Evolutionary conservation across 2,113 vertebrate genomes (phyloP), one percentile per base, ranked within the genome.

Genomic region (Eudorcas thomsonii): DNA sequence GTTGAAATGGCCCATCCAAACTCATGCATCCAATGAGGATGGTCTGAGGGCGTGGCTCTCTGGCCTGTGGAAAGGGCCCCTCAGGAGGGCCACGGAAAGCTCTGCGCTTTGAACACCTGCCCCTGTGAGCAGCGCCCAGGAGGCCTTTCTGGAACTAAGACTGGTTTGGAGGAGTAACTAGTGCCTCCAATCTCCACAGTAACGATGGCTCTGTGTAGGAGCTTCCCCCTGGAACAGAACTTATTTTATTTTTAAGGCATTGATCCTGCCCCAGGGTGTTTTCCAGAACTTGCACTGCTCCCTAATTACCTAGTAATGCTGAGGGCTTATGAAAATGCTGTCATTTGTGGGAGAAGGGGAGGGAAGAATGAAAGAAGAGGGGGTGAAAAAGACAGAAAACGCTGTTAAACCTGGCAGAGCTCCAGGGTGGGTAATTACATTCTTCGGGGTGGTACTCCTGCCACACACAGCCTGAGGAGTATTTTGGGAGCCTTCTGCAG

Each of bases 401-500:
- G 54, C 97, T 98, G 94, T 90, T 98, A 96, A 98, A 98, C 97
- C 87, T 95, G 96, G 95, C 98, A 98, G 97, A 98, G 96, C 96
- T 98, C 98, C 98, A 97, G 96, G 92, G 98, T 98, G 98, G 98
- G 96, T 98, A 96, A 97, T 93, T 97, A 98, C 94, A 83, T 94
- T 98, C 97, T 92, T 67, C 52, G 62, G 95, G 97, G 97, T 94
- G 96, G 91, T 93, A 83, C 55, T 88, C 92, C 94, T 9, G 11
- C 28, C 84, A 96, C 92, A 94, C 81, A 96, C 96, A 97, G 97
- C 97, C 98, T 98, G 98, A 87, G 90, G 97, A 98, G 97, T 98
- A 98, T 98, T 98, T 98, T 64, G 96, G 98, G 92, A 98, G 64
- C 52, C 97, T 98, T 98, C 97, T 96, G 90, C 94, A 98, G 90